These are phyloP conservation scores for Pelobates cultripes DNA, from an alignment of 2,797 vertebrate genomes.

Conservation along the genomic window DNA sequence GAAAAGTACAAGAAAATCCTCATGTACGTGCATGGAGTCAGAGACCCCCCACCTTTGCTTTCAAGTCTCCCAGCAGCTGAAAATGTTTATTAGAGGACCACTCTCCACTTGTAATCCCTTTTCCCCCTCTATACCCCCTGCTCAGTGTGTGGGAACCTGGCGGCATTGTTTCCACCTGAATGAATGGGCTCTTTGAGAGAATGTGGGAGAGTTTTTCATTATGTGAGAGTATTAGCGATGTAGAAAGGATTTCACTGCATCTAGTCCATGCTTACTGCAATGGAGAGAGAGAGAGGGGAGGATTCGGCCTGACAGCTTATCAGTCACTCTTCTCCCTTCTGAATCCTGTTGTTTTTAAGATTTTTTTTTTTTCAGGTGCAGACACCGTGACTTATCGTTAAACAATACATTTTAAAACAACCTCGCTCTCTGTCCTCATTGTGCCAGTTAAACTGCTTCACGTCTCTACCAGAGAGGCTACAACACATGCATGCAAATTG, in stretches of 20 bases:
- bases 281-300: slow-evolving; percentile 29
- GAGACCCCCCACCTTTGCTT: background rate
- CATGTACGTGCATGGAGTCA: background rate
- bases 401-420: slow-evolving; percentile 53
- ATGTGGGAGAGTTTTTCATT: slow-evolving; percentile 41
- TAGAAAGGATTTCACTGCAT: slow-evolving; percentile 36
- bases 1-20: background rate
- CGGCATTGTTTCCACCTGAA: slow-evolving; percentile 41
- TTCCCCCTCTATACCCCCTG: background rate
- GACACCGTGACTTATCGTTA: slow-evolving; percentile 51
- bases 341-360: slow-evolving; percentile 45
- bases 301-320: slow-evolving; percentile 42
- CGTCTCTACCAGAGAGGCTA: slow-evolving; percentile 29
- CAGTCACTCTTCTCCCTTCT: slow-evolving; percentile 37
- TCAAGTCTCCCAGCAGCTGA: slow-evolving; percentile 8
- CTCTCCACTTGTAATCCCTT: slow-evolving; percentile 22
- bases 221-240: slow-evolving; percentile 29
- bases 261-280: slow-evolving; percentile 26
- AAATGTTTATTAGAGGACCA: slow-evolving; percentile 13
- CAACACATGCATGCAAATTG: slow-evolving; percentile 46
- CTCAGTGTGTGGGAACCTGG: slow-evolving; percentile 41
- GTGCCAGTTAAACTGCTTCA: slow-evolving; percentile 47
- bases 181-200: slow-evolving; percentile 38
- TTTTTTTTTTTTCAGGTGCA: slow-evolving; percentile 55
- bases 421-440: slow-evolving; percentile 48